phyloP scores from a whole-genome alignment of 2,113 vertebrate genomes.

The Xyrauchen texanus region DNA sequence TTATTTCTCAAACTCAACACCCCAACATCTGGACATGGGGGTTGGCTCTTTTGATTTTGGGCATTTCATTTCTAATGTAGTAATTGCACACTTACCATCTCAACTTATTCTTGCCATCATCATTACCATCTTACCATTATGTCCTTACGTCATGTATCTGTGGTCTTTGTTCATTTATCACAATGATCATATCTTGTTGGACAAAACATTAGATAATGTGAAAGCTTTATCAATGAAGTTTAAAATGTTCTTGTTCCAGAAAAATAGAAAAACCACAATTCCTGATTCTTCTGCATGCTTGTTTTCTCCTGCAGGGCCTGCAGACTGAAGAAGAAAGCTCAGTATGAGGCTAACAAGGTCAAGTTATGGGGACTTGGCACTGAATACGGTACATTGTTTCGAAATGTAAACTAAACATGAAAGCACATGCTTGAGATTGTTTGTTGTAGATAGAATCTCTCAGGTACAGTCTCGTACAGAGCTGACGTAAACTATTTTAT shows the following conservation, averaged over 20 bases:
- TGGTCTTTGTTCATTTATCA: too few relatives aligned
- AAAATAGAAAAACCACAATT: neutral
- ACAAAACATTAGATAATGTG: neutral
- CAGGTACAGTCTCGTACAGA: neutral
- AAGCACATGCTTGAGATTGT: conserved; percentile 22
- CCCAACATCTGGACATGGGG: neutral
- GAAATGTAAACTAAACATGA: neutral
- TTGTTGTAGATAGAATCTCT: neutral
- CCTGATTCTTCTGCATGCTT: neutral
- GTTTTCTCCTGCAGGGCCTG: conserved; percentile 81
- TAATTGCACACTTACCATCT: too few relatives aligned
- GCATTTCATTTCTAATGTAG: too few relatives aligned
- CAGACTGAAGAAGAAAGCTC: conserved; percentile 98
- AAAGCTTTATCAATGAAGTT: neutral
- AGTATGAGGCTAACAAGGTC: conserved; percentile 99
- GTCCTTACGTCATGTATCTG: too few relatives aligned
- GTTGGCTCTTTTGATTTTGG: too few relatives aligned
- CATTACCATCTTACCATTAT: too few relatives aligned
- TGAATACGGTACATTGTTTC: conserved; percentile 87
- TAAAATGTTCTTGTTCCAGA: neutral
- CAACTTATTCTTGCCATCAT: too few relatives aligned
- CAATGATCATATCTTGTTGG: too few relatives aligned
- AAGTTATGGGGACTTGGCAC: conserved; percentile 99
- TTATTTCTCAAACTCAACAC: neutral
- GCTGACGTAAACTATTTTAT: neutral